Conservation (phyloP, 2,888 invertebrate species). For the Saturnia japonica region DNA sequence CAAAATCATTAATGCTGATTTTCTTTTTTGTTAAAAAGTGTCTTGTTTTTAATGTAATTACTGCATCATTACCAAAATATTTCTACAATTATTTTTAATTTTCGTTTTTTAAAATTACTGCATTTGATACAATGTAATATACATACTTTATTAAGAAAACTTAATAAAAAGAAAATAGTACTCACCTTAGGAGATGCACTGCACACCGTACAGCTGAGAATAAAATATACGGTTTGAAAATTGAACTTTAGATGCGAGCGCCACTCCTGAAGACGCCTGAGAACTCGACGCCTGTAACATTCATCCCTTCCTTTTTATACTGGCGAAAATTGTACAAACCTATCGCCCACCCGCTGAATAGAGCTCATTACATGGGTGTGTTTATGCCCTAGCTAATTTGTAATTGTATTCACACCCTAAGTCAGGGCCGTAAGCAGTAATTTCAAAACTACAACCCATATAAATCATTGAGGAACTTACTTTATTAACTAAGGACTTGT, state of each 20-base stretch:
- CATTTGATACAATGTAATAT: neutral
- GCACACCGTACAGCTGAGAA: slow-evolving; percentile 28
- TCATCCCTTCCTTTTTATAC: slow-evolving; percentile 61
- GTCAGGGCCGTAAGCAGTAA: neutral
- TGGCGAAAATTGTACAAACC: slow-evolving; percentile 59
- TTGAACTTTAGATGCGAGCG: slow-evolving; percentile 48
- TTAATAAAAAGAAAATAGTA: slow-evolving; percentile 20
- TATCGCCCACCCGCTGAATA: slow-evolving; percentile 77
- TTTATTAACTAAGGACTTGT: too few relatives aligned
- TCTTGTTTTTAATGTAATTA: too few relatives aligned
- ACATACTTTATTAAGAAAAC: too few relatives aligned
- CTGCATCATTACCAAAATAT: too few relatives aligned
- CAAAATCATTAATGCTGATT: too few relatives aligned
- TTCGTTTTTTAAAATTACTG: neutral
- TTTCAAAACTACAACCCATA: neutral
- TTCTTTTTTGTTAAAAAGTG: too few relatives aligned
- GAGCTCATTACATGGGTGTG: slow-evolving; percentile 74
- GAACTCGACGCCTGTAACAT: slow-evolving; percentile 43
- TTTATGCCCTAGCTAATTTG: slow-evolving; percentile 63
- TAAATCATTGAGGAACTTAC: neutral
- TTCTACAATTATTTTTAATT: neutral
- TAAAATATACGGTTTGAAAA: slow-evolving; percentile 34
- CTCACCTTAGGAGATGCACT: slow-evolving; percentile 44
- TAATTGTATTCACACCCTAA: slow-evolving; percentile 66
- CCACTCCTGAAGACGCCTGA: slow-evolving; percentile 51